These are phyloP conservation scores for Rhagonycha fulva DNA, from an alignment of 2,888 invertebrate species.

Conservation along the genomic window DNA sequence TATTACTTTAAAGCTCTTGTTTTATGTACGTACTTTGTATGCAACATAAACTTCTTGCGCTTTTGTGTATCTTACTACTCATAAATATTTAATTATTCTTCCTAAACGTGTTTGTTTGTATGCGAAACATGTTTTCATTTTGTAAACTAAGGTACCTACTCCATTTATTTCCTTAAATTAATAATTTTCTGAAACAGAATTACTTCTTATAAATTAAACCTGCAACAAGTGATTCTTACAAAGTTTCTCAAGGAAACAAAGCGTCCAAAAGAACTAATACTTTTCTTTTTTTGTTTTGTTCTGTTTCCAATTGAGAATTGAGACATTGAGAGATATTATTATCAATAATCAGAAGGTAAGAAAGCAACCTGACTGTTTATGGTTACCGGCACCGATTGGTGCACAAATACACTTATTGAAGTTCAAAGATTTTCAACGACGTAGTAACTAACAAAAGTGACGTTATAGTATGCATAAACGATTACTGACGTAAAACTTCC, in stretches of 20 bases:
- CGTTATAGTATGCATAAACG: too few relatives aligned
- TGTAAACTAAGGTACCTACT: conserved; percentile 1
- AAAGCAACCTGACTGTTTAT: too few relatives aligned
- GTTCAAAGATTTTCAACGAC: too few relatives aligned
- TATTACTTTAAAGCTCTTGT: conserved; percentile 19
- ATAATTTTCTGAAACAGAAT: neutral
- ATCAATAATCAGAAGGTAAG: too few relatives aligned
- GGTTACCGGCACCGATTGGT: too few relatives aligned
- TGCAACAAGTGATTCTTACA: neutral
- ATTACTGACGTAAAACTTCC: too few relatives aligned
- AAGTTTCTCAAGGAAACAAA: neutral
- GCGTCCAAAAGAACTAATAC: neutral
- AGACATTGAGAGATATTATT: too few relatives aligned
- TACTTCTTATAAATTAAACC: neutral
- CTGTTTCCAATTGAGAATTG: too few relatives aligned
- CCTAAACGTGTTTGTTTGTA: conserved; percentile 9
- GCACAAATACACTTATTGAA: too few relatives aligned
- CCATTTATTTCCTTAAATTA: neutral
- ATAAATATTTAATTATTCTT: conserved; percentile 23
- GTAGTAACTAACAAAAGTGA: too few relatives aligned
- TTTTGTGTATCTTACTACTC: conserved; percentile 17
- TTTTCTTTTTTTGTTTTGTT: neutral
- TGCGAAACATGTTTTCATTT: conserved; percentile 14
- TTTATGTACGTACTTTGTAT: conserved; percentile 27
- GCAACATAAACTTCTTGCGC: conserved; percentile 25